Conservation (phyloP, 2,113 vertebrate genomes). For the Podiceps cristatus region DNA sequence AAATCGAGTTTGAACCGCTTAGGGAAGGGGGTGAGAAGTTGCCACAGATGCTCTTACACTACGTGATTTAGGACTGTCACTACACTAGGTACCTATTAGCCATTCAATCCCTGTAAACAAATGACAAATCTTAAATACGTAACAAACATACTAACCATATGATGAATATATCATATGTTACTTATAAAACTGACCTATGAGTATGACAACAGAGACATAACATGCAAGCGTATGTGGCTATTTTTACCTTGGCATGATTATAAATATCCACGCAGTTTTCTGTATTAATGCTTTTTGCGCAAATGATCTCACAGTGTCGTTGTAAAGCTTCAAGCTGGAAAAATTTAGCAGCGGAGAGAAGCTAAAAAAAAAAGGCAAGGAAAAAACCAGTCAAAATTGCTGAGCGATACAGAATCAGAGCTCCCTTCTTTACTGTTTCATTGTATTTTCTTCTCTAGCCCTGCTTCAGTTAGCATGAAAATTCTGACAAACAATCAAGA, state of each 20-base stretch:
- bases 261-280: conserved; percentile 98
- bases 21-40: not conserved
- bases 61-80: not conserved
- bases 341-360: conserved; percentile 96
- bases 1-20: not conserved
- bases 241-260: conserved; percentile 94
- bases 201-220: not conserved
- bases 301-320: conserved; percentile 98
- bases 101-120: not conserved
- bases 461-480: not conserved
- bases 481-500: not conserved
- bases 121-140: not conserved
- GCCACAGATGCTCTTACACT: not conserved
- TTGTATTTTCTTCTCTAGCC: not conserved
- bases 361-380: conserved; percentile 74
- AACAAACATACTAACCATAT: not conserved
- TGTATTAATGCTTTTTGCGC: conserved; percentile 95
- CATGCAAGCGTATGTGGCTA: not conserved
- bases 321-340: conserved; percentile 97
- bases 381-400: conserved; percentile 38
- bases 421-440: not conserved
- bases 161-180: not conserved
- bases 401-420: not conserved
- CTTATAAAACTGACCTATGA: not conserved
- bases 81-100: not conserved